These are phyloP conservation scores for Sanderia malayensis DNA, from an alignment of 30 jellyfish, hydroid and myxozoan species.

Conservation along the genomic window DNA sequence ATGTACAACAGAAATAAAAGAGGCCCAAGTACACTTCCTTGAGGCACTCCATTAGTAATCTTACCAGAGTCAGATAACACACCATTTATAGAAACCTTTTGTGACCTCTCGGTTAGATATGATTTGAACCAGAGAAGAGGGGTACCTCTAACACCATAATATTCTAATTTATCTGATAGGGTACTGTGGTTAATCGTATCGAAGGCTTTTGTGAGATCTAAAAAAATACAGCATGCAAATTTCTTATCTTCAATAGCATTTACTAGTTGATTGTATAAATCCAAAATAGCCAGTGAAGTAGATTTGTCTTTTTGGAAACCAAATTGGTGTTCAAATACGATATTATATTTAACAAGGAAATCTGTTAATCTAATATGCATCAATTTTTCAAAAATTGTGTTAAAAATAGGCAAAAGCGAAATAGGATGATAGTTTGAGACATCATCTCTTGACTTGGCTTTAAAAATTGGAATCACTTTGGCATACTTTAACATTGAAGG, in stretches of 20 bases:
- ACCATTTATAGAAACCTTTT: constrained; percentile 1
- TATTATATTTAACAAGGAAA: constrained; percentile 30
- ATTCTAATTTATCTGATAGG: neutral
- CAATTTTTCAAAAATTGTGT: too few relatives aligned
- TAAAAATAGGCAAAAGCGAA: too few relatives aligned
- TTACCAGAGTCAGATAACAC: neutral
- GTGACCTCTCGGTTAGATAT: constrained; percentile 2
- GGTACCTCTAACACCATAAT: too few relatives aligned
- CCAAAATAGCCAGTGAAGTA: too few relatives aligned
- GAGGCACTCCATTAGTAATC: constrained; percentile 1
- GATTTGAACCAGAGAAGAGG: constrained; percentile 4
- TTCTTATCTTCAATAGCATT: too few relatives aligned
- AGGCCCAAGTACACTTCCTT: constrained; percentile 4
- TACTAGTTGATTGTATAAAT: too few relatives aligned
- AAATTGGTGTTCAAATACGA: constrained; percentile 36
- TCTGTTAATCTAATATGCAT: constrained; percentile 17
- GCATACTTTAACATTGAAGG: too few relatives aligned
- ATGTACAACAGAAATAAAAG: constrained; percentile 4
- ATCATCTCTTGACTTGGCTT: constrained; percentile 38
- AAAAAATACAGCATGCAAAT: too few relatives aligned
- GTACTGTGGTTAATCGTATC: neutral
- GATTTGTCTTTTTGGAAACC: constrained; percentile 48
- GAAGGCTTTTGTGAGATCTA: neutral
- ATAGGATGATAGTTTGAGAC: constrained; percentile 13
- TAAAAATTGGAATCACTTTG: too few relatives aligned